Percentiles rank a stretch among this genome's conserved stretches.
Conservation (phyloP, 2,113 vertebrate species). For the Natator depressus region DNA sequence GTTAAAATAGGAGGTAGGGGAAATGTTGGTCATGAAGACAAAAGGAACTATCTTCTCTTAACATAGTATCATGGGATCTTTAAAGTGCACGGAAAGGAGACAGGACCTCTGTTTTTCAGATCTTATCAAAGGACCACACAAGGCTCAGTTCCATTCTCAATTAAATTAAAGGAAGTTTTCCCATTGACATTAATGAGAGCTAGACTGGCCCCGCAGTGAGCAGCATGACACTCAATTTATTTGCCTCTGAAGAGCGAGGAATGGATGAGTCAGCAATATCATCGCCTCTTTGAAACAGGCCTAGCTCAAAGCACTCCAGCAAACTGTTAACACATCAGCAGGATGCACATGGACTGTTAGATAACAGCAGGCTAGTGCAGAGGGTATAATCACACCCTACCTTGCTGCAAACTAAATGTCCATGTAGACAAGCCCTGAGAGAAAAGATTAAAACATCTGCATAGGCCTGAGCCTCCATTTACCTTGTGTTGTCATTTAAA, state of each 20-base stretch:
- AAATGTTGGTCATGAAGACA: constrained; percentile 5
- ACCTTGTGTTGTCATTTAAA: neutral
- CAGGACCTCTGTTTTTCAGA: constrained; percentile 44
- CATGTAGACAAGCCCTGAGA: neutral
- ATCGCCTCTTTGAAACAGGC: neutral
- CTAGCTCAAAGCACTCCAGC: neutral
- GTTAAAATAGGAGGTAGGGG: constrained; percentile 58
- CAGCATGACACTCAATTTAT: neutral
- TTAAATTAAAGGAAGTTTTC: constrained; percentile 26
- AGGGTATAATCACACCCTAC: neutral
- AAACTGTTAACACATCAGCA: neutral
- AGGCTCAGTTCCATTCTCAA: neutral
- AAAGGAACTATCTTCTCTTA: constrained; percentile 7
- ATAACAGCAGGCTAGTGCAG: neutral
- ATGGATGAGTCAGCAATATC: neutral
- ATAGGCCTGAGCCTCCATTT: neutral
- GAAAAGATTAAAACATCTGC: neutral
- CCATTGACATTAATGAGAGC: constrained; percentile 26
- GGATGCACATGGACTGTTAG: neutral
- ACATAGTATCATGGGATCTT: neutral
- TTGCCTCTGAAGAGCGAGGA: neutral
- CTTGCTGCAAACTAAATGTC: neutral
- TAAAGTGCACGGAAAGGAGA: constrained; percentile 52
- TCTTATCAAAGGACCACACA: constrained; percentile 44
- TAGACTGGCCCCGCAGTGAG: neutral